Percentiles rank a stretch among this genome's conserved stretches.
phyloP scores from a whole-genome alignment of 2,888 invertebrate species.

The Tenthredo scrophulariae region DNA sequence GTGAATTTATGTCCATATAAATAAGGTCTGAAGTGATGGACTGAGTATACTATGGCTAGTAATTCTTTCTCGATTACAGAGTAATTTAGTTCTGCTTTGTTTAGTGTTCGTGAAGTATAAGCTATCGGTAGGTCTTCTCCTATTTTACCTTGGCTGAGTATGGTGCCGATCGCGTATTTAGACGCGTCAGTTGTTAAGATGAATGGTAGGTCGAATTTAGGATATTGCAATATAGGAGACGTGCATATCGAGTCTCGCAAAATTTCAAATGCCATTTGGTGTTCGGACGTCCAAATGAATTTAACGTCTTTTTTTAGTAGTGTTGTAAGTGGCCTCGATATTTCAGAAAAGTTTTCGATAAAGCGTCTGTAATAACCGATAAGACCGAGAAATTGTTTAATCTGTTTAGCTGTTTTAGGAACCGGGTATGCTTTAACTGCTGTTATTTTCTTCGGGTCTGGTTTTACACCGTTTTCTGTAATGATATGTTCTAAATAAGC shows the following conservation, averaged over 20 bases:
- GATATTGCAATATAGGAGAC: conserved; percentile 59
- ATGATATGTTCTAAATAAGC: conserved; percentile 65
- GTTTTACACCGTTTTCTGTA: conserved; percentile 63
- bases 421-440: conserved; percentile 60
- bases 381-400: conserved; percentile 53
- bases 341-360: too few species aligned
- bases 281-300: too few species aligned
- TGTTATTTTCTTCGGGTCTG: conserved; percentile 61
- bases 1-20: too few species aligned
- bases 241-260: conserved; percentile 57
- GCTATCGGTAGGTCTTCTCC: too few species aligned
- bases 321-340: too few species aligned
- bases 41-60: too few species aligned
- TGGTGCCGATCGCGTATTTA: too few species aligned
- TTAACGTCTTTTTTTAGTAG: too few species aligned
- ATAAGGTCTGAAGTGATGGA: too few species aligned
- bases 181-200: conserved; percentile 31
- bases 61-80: too few species aligned
- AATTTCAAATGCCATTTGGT: conserved; percentile 61
- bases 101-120: background rate
- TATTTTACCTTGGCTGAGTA: too few species aligned
- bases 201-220: conserved; percentile 61
- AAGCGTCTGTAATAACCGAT: conserved; percentile 31
- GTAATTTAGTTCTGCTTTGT: too few species aligned
- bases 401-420: conserved; percentile 58